Evolutionary conservation across 2,888 invertebrate species (phyloP).

Genomic region (Oxystoma pomonae): DNA sequence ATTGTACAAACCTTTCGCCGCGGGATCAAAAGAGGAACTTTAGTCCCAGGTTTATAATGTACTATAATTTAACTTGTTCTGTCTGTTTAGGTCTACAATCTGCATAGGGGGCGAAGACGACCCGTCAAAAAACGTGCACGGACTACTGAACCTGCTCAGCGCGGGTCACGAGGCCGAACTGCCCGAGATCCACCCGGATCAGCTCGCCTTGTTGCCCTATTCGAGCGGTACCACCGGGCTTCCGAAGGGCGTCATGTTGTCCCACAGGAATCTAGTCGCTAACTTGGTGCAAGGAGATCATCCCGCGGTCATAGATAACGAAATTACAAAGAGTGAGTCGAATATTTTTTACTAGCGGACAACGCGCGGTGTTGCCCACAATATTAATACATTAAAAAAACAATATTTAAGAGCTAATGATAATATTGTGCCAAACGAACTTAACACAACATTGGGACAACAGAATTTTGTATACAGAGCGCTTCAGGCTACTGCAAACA

Average conservation of each 20-base stretch:
- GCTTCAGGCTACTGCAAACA: no score
- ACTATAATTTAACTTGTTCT: neutral
- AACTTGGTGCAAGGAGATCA: slow-evolving; percentile 44
- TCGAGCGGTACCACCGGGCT: slow-evolving; percentile 78
- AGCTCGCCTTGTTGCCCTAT: slow-evolving; percentile 58
- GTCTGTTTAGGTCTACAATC: slow-evolving; percentile 52
- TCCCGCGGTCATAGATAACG: slow-evolving; percentile 33
- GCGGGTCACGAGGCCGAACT: slow-evolving; percentile 44
- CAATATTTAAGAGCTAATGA: no score
- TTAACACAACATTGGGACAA: no score
- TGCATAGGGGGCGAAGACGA: slow-evolving; percentile 61
- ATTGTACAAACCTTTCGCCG: no score
- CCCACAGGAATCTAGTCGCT: slow-evolving; percentile 61
- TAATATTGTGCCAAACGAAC: no score
- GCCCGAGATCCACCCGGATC: slow-evolving; percentile 50
- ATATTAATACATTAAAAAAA: no score
- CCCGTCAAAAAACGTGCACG: slow-evolving; percentile 42
- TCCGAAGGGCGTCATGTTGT: slow-evolving; percentile 75
- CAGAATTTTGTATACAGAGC: no score
- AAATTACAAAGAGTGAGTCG: slow-evolving; percentile 33
- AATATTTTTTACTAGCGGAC: no score
- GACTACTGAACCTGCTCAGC: slow-evolving; percentile 43
- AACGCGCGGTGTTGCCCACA: no score
- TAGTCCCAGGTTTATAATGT: no score
- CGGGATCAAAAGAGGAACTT: no score